phyloP scores from a whole-genome alignment of 2,888 invertebrate species.

The Lasioglossum lativentre region DNA sequence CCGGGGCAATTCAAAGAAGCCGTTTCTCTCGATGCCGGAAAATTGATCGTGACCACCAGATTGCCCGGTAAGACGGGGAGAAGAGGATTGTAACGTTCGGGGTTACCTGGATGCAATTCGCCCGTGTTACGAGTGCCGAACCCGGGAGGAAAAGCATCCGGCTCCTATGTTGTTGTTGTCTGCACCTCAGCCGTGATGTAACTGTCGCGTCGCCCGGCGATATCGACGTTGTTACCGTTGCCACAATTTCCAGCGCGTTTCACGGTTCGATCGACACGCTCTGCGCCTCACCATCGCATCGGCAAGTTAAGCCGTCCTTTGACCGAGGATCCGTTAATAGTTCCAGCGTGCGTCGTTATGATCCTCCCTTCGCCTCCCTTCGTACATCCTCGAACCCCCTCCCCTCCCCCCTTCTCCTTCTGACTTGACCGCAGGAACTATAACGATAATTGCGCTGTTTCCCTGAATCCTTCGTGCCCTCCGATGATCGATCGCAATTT shows the following conservation, averaged over 20 bases:
- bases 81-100: slow-evolving; percentile 56
- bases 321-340: slow-evolving; percentile 69
- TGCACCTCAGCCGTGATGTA: slow-evolving; percentile 35
- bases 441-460: slow-evolving; percentile 47
- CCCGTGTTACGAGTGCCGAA: slow-evolving; percentile 19
- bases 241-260: slow-evolving; percentile 66
- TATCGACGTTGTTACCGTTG: slow-evolving; percentile 43
- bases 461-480: not conserved
- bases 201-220: slow-evolving; percentile 46
- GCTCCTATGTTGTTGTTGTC: slow-evolving; percentile 28
- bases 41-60: slow-evolving; percentile 66
- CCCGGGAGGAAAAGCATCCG: slow-evolving; percentile 15
- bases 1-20: slow-evolving; percentile 42
- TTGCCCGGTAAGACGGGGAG: slow-evolving; percentile 63
- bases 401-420: not conserved
- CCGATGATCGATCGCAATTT: not conserved
- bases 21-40: slow-evolving; percentile 43
- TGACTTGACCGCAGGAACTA: slow-evolving; percentile 6
- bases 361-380: not conserved
- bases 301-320: slow-evolving; percentile 64
- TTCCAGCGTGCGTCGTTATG: slow-evolving; percentile 58
- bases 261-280: slow-evolving; percentile 59
- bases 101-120: slow-evolving; percentile 48
- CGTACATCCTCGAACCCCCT: not conserved
- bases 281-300: slow-evolving; percentile 41